Evolutionary conservation across 2,797 vertebrate genomes (phyloP).

Genomic region (Passerculus sandwichensis): DNA sequence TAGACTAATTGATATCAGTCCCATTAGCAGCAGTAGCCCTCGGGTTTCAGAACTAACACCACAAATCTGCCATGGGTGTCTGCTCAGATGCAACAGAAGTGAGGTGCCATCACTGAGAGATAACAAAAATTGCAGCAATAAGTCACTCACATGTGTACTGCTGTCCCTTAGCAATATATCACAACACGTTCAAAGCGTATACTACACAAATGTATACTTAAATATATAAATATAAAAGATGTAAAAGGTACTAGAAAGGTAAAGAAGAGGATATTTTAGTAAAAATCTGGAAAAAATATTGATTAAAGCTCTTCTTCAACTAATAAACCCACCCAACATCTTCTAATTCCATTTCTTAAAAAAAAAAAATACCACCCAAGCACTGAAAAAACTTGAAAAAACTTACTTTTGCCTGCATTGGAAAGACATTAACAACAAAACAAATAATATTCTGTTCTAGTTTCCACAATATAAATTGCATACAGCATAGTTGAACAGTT

Average conservation of each 20-base stretch:
- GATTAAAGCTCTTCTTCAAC: not conserved
- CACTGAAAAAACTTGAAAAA: not conserved
- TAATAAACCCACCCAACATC: not conserved
- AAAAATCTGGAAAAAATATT: not conserved
- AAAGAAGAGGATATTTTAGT: not conserved
- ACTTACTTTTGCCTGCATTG: not conserved
- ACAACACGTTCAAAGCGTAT: fast-evolving
- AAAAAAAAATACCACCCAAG: not conserved
- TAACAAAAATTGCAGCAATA: not conserved
- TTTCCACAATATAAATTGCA: not conserved
- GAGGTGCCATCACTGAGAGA: not conserved
- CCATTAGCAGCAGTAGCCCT: not conserved
- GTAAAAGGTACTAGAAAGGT: not conserved
- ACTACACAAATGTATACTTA: not conserved
- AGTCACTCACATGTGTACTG: not conserved
- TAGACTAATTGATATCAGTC: not conserved
- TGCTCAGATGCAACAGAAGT: not conserved
- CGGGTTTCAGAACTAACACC: not conserved
- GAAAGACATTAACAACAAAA: not conserved
- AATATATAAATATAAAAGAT: not conserved
- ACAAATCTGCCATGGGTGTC: not conserved
- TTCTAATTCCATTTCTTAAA: not conserved
- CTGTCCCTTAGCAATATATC: not conserved
- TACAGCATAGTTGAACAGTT: not conserved
- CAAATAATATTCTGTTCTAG: not conserved